Base-by-base conservation (phyloP, 2,113 vertebrate species). In the Mohoua ochrocephala region DNA sequence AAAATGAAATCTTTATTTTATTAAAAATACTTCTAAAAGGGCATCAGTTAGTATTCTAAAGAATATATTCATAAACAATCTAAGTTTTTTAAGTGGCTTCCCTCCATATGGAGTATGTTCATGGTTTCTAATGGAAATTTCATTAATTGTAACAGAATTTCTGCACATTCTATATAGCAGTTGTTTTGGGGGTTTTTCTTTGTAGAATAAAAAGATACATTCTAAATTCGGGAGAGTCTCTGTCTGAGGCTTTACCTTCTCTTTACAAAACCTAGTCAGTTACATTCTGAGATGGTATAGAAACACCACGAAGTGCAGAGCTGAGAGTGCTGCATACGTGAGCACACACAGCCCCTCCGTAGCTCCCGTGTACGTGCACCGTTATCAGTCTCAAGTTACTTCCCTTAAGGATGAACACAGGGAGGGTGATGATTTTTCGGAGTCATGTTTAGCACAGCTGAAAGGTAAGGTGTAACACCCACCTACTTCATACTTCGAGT, bases 1-100 rank as follows among this genome's bases (percentile, higher is more conserved):
- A 86, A 86, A 96, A 91, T 7, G 57, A 93, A 95, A 89, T 47
- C 75, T 94, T 95, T 63, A 44, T 91, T 96, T 80, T 87, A 94
- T 75, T 89, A 79, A 78, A 93, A 91, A 78, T 64, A 44, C 15
- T 71, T 78, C n/a, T 57, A n/a, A 41, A 88, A 78, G 19, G 23
- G 24, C 47, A 94, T 75, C 26, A 74, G 15, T 57, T 63, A 59
- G 14, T 70, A 60, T 50, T 59, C 30, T 41, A 52, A 80, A 78
- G 24, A 71, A 80, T n/a, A 77, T 13, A 65, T n/a, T 54, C 2
- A 20, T 21, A 71, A 4, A 79, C 37, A 50, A 63, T 21, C 23
- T 59, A 28, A 47, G 10, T 27, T 88, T 56, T 53, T 61, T 3
- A 78, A 76, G 31, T 61, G 28, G 17, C 27, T 88, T 74, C 35